These are phyloP conservation scores for Delichon dasypus DNA, from an alignment of 2,797 vertebrate genomes.

Conservation along the genomic window DNA sequence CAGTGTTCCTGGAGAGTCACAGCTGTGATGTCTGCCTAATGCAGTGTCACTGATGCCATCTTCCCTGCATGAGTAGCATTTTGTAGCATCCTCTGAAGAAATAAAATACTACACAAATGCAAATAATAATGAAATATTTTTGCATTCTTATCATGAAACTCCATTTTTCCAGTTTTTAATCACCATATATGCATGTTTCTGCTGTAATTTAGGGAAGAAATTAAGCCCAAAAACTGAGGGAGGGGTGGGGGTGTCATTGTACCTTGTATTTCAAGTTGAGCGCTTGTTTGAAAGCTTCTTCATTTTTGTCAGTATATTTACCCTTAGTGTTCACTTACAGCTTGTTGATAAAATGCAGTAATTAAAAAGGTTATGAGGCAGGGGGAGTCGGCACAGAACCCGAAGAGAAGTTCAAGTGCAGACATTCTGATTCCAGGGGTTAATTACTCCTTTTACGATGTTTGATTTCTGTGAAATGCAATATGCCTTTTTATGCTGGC, in stretches of 20 bases:
- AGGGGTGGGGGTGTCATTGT: neutral
- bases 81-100: neutral
- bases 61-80: neutral
- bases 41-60: neutral
- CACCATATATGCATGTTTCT: neutral
- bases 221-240: neutral
- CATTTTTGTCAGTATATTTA: neutral
- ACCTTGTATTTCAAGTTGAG: neutral
- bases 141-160: neutral
- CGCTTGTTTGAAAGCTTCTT: neutral
- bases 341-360: neutral
- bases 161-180: neutral
- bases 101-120: neutral
- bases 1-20: neutral
- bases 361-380: neutral
- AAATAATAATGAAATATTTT: neutral
- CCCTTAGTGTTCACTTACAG: neutral
- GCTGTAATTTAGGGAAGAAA: neutral
- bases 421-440: neutral
- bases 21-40: neutral
- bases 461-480: neutral
- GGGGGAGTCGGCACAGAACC: neutral
- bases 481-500: neutral
- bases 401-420: neutral
- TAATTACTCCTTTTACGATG: neutral